Evolutionary conservation across 2,888 invertebrate genomes (phyloP).

Genomic region (Drosophila recens): DNA sequence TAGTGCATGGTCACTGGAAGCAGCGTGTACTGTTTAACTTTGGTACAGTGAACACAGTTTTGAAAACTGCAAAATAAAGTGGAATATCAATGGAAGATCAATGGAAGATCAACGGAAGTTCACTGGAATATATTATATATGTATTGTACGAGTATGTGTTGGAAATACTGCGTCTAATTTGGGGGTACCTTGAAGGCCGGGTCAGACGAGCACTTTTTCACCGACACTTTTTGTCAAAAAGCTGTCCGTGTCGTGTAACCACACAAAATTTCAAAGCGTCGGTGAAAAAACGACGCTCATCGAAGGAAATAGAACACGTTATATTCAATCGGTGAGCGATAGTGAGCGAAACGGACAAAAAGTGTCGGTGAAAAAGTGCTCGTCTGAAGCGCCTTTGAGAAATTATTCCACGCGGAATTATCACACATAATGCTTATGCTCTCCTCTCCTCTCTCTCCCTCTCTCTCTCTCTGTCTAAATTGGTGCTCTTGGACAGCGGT

Average conservation of each 20-base stretch:
- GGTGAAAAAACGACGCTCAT: too few relatives aligned
- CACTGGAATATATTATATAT: too few relatives aligned
- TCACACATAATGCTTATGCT: slow-evolving; percentile 60
- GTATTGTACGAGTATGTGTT: neutral
- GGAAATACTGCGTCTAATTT: slow-evolving; percentile 46
- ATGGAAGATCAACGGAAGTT: too few relatives aligned
- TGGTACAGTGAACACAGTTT: slow-evolving; percentile 10
- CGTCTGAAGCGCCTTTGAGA: too few relatives aligned
- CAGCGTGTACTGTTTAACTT: neutral
- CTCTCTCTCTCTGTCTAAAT: neutral
- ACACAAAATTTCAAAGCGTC: too few relatives aligned
- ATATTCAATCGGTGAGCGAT: too few relatives aligned
- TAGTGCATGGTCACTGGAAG: neutral
- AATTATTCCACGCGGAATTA: slow-evolving; percentile 65
- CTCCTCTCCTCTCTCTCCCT: slow-evolving; percentile 4
- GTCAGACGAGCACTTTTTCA: too few relatives aligned
- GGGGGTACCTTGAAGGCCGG: slow-evolving; percentile 30
- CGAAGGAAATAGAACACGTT: too few relatives aligned
- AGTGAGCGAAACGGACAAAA: too few relatives aligned
- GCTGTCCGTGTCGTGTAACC: too few relatives aligned
- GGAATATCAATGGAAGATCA: slow-evolving; percentile 1
- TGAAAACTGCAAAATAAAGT: slow-evolving; percentile 12
- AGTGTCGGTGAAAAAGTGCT: too few relatives aligned
- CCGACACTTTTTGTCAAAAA: too few relatives aligned
- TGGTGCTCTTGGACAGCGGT: neutral